Base-by-base conservation (phyloP, 1,140 invertebrate genomes). In the Drosophila littoralis region DNA sequence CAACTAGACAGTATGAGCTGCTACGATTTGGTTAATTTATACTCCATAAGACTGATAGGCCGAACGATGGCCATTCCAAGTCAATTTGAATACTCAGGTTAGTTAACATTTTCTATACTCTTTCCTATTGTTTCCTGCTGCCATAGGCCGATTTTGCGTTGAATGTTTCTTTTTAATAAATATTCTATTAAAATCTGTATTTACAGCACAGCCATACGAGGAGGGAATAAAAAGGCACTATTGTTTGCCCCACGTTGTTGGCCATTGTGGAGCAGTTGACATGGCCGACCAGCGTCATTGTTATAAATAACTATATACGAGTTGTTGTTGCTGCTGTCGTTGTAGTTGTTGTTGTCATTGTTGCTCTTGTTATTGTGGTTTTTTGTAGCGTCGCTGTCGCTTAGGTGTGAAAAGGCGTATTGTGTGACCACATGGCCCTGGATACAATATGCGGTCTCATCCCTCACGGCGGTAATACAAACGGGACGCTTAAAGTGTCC, bases 401-500 rank as follows among this genome's bases (percentile, higher is more conserved):
- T 85, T 78, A 72, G 81, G 81, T 84, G 81, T 71, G 81, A 84
- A 84, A 81, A 71, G 65, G 81, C 63, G 54, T 60, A 81, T 82
- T 81, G 57, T 80, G 40, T 42, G 52, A 54, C 63, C 64, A 22
- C 33, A 61, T 12, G 43, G 13, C 3, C 51, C 48, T 28, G 40
- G 40, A 40, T 22, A 59, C 57, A 69, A 55, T 63, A 40, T 69
- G 50, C 36, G 43, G 42, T 32, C 45, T 32, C 54, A 51, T 60
- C 36, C 17, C 48, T 46, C 42, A 45, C 42, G 13, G 9, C 40
- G n/a, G 17, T 42, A 28, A 9, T n/a, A 15, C 60, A 64, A 35
- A 17, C 28, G 58, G 67, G 45, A n/a, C 64, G 77, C 74, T 77
- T 77, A 77, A 79, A 77, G 64, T 67, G 68, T 68, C 66, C 69